Evolutionary conservation across 64 coral and sea anemone species (phyloP), one percentile per base, ranked within the genome.

Genomic region (Pocillopora damicornis): DNA sequence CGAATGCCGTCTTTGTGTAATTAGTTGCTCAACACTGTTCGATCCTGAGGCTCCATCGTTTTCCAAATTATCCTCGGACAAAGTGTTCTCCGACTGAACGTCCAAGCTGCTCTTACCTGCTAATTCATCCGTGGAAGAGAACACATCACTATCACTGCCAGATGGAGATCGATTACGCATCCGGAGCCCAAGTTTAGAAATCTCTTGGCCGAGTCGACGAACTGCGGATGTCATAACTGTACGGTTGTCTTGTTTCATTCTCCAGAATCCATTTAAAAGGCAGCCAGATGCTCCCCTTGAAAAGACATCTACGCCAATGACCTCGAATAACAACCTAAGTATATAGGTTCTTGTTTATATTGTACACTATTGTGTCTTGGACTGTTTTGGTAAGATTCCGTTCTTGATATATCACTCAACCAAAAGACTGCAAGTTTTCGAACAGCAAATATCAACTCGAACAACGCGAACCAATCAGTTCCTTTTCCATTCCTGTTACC

Each of bases 1-100:
- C 37, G 81, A 85, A 85, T 85, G 81, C 81, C 81, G 81, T 66
- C 81, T 85, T 85, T 85, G 81, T 71, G n/a, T 69, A 18, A n/a
- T 4, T 85, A 37, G 37, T 5, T 57, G 36, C 22, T 63, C 22
- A 17, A 37, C 18, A 72, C 57, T 63, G 81, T 56, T 38, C 34
- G 37, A 57, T 17, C 15, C 60, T 66, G 79, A 82, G 9, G 79
- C 61, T 6, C 81, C 37, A 37, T 66, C 10, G 14, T 72, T 85
- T 72, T 85, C 81, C 56, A 42, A 71, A n/a, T 37, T 85, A 58
- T 85, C 64, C 81, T 67, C 36, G 2, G 17, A 38, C 15, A 65
- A 66, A 64, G 64, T 23, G 13, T 72, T 56, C 64, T 45, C 65
- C 36, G 35, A 16, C 14, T 83, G 80, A 67, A 5, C 62, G 35